These are phyloP conservation scores for Eulithis testata DNA, from an alignment of 2,888 invertebrate species.

Conservation along the genomic window DNA sequence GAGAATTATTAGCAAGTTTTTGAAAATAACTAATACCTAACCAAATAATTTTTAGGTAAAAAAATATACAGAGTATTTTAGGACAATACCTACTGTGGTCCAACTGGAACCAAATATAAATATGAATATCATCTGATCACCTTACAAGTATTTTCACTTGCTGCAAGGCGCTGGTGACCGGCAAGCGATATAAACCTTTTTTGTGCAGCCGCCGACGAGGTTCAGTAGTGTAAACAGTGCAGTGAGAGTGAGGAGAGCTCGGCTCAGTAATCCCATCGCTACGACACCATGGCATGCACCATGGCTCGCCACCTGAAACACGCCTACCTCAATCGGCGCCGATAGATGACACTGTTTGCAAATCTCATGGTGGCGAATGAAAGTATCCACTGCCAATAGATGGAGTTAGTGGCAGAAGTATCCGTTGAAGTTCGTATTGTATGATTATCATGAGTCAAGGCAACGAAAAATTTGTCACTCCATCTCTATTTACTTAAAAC, in stretches of 20 bases:
- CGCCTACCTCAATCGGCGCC: conserved; percentile 39
- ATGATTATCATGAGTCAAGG: not conserved
- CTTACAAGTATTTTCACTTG: conserved; percentile 49
- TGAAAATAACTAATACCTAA: no score
- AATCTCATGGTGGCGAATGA: conserved; percentile 19
- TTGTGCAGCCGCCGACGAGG: conserved; percentile 61
- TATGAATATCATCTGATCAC: conserved; percentile 9
- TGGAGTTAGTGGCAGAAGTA: not conserved
- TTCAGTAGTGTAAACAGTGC: conserved; percentile 53
- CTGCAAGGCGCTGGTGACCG: conserved; percentile 66
- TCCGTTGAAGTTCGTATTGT: not conserved
- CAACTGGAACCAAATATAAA: no score
- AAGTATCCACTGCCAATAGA: not conserved
- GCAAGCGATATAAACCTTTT: conserved; percentile 69
- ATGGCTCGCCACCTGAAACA: conserved; percentile 45
- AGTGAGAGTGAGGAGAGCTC: conserved; percentile 49
- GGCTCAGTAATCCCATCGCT: conserved; percentile 60
- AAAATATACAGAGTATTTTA: no score
- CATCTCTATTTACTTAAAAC: not conserved
- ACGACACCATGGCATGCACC: conserved; percentile 49
- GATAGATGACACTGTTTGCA: conserved; percentile 24
- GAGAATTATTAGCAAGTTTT: no score
- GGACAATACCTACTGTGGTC: no score
- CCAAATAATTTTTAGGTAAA: no score
- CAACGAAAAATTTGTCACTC: not conserved